A percentile compares a stretch with the other conserved stretches of the same genome.
phyloP scores from a whole-genome alignment of 2,888 invertebrate species.

The Limnephilus lunatus region DNA sequence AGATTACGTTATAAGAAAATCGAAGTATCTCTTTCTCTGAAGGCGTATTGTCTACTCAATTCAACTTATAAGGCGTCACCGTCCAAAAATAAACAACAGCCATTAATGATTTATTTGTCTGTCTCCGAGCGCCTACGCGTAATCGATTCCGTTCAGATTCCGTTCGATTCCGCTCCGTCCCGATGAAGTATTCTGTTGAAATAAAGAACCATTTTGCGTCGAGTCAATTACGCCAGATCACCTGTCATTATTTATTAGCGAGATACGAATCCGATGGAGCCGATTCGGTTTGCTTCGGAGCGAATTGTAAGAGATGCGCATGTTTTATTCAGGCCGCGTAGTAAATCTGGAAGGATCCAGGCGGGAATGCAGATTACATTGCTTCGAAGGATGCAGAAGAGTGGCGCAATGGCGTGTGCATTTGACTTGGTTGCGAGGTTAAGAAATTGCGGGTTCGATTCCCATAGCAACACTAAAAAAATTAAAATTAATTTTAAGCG shows the following conservation, averaged over 20 bases:
- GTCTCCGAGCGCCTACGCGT: neutral
- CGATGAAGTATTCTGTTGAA: neutral
- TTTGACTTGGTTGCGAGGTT: no score
- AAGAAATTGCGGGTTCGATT: no score
- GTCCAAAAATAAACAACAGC: neutral
- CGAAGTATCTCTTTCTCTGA: neutral
- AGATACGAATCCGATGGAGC: constrained; percentile 4
- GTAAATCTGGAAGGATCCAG: constrained; percentile 20
- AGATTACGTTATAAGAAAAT: neutral
- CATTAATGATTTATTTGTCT: constrained; percentile 20
- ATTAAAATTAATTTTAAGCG: no score
- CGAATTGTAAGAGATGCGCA: constrained; percentile 10
- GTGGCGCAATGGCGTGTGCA: neutral
- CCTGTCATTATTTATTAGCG: constrained; percentile 41
- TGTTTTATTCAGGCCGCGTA: constrained; percentile 24
- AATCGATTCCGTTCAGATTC: constrained; percentile 16
- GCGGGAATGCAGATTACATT: neutral
- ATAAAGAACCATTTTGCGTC: constrained; percentile 28
- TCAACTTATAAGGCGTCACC: neutral
- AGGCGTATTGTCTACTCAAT: neutral
- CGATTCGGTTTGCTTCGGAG: constrained; percentile 15
- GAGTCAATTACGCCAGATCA: constrained; percentile 44
- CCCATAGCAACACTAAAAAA: no score
- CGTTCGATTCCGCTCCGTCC: no score
- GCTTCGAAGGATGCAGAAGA: neutral